These are phyloP conservation scores for Habroteleia sp. DNA, from an alignment of 2,888 invertebrate species.

Conservation along the genomic window DNA sequence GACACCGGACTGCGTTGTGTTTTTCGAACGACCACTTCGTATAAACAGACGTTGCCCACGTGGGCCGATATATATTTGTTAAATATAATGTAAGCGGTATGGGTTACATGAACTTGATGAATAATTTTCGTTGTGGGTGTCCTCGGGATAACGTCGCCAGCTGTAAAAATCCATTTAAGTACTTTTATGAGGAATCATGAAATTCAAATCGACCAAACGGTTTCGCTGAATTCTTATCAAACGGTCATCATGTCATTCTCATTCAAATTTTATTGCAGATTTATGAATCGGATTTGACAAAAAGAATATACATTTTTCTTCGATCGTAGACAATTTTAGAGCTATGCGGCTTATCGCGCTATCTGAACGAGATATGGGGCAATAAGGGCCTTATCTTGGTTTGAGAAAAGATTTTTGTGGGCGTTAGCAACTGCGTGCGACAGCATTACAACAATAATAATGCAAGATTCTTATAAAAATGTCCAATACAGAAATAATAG, in stretches of 20 bases:
- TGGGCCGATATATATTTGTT: constrained; percentile 52
- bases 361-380: constrained; percentile 30
- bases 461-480: constrained; percentile 47
- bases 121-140: constrained; percentile 58
- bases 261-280: constrained; percentile 38
- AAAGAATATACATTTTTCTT: constrained; percentile 5
- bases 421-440: constrained; percentile 49
- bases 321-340: constrained; percentile 38
- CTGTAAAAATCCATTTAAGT: constrained; percentile 40
- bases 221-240: constrained; percentile 45
- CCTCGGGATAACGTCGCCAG: constrained; percentile 39
- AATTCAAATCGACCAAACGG: constrained; percentile 34
- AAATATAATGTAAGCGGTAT: constrained; percentile 51
- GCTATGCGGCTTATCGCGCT: constrained; percentile 15
- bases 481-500: constrained; percentile 45
- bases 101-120: constrained; percentile 52
- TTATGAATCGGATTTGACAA: constrained; percentile 13
- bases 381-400: constrained; percentile 38
- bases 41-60: constrained; percentile 40
- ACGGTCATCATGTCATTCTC: constrained; percentile 26
- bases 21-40: constrained; percentile 32
- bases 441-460: constrained; percentile 53
- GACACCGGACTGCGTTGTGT: constrained; percentile 36
- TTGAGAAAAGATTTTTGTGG: constrained; percentile 41
- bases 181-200: constrained; percentile 44